These are phyloP conservation scores for Butorides virescens DNA, from an alignment of 2,113 vertebrate species.

Conservation along the genomic window DNA sequence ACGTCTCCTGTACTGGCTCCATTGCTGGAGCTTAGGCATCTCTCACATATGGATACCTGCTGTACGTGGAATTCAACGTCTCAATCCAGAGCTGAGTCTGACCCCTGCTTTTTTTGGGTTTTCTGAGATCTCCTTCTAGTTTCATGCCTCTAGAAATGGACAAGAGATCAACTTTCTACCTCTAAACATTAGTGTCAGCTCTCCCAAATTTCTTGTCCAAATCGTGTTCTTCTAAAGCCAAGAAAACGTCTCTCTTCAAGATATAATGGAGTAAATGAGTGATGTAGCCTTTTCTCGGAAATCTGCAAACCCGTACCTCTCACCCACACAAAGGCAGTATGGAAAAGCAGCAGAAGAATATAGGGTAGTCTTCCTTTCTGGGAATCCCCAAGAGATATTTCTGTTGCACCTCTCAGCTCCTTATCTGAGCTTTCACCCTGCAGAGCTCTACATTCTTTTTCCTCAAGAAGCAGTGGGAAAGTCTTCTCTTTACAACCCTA, in stretches of 20 bases:
- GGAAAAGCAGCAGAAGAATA: neutral
- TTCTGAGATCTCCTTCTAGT: neutral
- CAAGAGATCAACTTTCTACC: neutral
- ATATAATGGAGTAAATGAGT: neutral
- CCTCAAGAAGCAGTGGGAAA: neutral
- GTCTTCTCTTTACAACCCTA: neutral
- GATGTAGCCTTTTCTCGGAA: neutral
- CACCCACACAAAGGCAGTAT: neutral
- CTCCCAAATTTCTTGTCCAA: neutral
- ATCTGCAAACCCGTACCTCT: neutral
- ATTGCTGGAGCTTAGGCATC: neutral
- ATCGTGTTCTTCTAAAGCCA: neutral
- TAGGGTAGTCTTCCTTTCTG: neutral
- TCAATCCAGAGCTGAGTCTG: neutral
- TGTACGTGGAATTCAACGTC: neutral
- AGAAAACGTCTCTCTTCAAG: neutral
- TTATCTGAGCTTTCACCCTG: neutral
- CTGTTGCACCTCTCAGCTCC: neutral
- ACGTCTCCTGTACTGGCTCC: neutral
- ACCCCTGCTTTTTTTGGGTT: fast-evolving
- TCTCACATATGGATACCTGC: neutral
- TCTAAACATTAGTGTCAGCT: neutral
- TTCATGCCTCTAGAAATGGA: neutral
- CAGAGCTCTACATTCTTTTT: neutral
- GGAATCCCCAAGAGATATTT: neutral